Evolutionary conservation across 1,140 invertebrate genomes (phyloP).

Genomic region (Drosophila sechellia): DNA sequence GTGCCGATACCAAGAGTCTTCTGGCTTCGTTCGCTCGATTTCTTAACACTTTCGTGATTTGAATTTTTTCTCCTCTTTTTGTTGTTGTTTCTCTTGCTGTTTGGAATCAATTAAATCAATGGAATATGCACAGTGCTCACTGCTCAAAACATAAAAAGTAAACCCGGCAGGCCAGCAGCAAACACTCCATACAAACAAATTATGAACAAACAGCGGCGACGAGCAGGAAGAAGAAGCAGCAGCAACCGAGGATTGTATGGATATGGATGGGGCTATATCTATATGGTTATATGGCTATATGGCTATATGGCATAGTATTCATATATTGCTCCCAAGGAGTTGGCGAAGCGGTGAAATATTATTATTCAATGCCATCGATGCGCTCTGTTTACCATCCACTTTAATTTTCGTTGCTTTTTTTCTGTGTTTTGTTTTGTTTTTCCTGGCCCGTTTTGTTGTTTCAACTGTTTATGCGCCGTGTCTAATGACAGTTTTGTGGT

Average conservation of each 20-base stretch:
- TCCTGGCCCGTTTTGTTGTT: slow-evolving; percentile 21
- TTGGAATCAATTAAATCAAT: slow-evolving; percentile 74
- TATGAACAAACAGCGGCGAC: slow-evolving; percentile 45
- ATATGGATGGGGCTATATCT: not conserved
- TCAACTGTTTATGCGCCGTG: slow-evolving; percentile 71
- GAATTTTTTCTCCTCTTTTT: slow-evolving; percentile 47
- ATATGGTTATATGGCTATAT: not conserved
- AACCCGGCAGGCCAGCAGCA: slow-evolving; percentile 11
- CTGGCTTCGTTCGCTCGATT: slow-evolving; percentile 41
- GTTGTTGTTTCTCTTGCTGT: slow-evolving; percentile 7
- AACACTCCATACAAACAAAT: slow-evolving; percentile 42
- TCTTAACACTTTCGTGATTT: slow-evolving; percentile 79
- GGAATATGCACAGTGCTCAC: slow-evolving; percentile 37
- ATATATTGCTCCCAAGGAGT: slow-evolving; percentile 14
- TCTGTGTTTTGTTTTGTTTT: not conserved
- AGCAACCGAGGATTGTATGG: not conserved
- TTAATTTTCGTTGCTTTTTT: slow-evolving; percentile 28
- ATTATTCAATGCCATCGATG: slow-evolving; percentile 52
- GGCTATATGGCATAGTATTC: not conserved
- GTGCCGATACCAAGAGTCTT: slow-evolving; percentile 10
- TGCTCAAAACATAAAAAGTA: not conserved
- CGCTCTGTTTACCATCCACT: slow-evolving; percentile 65
- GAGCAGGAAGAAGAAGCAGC: not conserved
- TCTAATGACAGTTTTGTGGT: slow-evolving; percentile 78
- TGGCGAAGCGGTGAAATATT: slow-evolving; percentile 33